These are phyloP conservation scores for Halictus rubicundus DNA, from an alignment of 1,140 invertebrate species.

Conservation along the genomic window DNA sequence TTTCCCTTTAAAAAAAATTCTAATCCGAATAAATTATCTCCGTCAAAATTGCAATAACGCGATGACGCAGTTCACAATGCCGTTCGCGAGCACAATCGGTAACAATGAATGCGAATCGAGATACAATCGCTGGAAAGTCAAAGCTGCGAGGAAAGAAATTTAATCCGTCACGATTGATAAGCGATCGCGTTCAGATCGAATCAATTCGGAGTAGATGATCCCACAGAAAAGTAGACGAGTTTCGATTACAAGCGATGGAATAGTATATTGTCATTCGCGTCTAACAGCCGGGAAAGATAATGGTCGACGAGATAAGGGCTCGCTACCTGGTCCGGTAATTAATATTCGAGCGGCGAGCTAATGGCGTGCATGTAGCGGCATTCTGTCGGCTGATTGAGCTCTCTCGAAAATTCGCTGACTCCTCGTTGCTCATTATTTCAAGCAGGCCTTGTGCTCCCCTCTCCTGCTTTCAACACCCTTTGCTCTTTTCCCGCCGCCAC, in stretches of 20 bases:
- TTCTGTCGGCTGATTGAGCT: conserved; percentile 60
- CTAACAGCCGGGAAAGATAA: conserved; percentile 41
- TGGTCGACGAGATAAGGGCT: conserved; percentile 55
- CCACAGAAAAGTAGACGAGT: background rate
- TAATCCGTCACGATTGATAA: background rate
- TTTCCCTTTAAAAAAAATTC: no score
- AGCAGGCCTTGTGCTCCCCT: conserved; percentile 50
- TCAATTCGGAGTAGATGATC: background rate
- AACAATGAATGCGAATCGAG: background rate
- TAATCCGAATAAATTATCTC: no score
- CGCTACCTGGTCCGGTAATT: conserved; percentile 60
- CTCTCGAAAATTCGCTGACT: conserved; percentile 70
- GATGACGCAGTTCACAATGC: no score
- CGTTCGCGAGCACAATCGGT: no score
- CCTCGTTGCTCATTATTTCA: conserved; percentile 68
- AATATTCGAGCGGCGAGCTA: conserved; percentile 66
- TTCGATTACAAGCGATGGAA: conserved; percentile 29
- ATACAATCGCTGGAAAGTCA: no score
- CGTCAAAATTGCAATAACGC: no score
- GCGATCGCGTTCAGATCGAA: background rate
- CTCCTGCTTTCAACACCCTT: conserved; percentile 9
- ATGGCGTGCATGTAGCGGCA: conserved; percentile 56
- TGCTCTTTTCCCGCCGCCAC: background rate
- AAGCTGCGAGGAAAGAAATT: no score
- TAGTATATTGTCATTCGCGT: conserved; percentile 55